Conservation (phyloP, 2,797 vertebrate genomes). For the Periophthalmus magnuspinnatus region DNA sequence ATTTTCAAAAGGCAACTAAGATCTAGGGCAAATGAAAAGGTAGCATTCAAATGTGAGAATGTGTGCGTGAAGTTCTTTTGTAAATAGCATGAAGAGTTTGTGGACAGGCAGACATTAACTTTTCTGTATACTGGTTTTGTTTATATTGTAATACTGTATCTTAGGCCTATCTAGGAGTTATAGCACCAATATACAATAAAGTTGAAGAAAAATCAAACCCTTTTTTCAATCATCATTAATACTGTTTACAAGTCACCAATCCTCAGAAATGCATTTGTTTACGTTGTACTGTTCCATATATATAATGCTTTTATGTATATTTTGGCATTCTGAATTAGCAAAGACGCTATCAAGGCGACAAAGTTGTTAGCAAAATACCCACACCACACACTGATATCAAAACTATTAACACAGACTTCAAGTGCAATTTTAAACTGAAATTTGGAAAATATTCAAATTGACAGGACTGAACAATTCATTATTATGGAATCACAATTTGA, state of each 20-base stretch:
- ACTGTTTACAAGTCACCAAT: neutral
- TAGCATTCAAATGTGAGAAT: constrained; percentile 68
- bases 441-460: neutral
- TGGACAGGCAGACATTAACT: no score
- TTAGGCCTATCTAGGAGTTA: neutral
- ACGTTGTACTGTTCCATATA: neutral
- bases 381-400: neutral
- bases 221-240: neutral
- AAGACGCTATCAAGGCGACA: neutral
- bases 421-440: neutral
- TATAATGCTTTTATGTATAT: neutral
- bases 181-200: neutral
- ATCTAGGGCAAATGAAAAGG: constrained; percentile 89
- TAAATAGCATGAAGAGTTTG: neutral
- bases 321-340: neutral
- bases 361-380: neutral
- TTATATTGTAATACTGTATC: neutral
- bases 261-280: neutral
- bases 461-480: no score
- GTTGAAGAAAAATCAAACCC: neutral
- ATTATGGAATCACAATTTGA: no score
- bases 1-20: constrained; percentile 86
- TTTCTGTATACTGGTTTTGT: neutral
- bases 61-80: neutral
- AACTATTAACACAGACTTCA: neutral